These are phyloP conservation scores for Caerostris extrusa DNA, from an alignment of 1,140 invertebrate species.

Conservation along the genomic window DNA sequence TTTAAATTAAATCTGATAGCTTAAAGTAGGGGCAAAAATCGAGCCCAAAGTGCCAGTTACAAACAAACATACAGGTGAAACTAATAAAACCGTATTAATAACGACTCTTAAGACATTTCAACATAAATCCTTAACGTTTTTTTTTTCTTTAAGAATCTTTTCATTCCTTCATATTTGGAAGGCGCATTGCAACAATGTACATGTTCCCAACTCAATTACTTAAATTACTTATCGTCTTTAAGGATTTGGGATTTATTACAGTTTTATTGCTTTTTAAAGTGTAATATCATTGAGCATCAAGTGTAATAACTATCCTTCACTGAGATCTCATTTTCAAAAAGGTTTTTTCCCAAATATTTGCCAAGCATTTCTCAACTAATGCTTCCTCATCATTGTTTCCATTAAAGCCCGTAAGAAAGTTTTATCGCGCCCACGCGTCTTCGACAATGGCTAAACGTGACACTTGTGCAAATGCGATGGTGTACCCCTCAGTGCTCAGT, in stretches of 20 bases:
- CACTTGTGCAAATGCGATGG: neutral
- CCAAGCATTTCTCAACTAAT: neutral
- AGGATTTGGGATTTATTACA: neutral
- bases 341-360: neutral
- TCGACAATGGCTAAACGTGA: slow-evolving; percentile 35
- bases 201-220: too few species aligned
- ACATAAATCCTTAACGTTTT: too few species aligned
- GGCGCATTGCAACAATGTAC: too few species aligned
- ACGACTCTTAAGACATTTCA: too few species aligned
- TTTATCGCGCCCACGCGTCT: neutral
- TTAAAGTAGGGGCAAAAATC: too few species aligned
- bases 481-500: neutral
- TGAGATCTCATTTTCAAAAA: neutral
- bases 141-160: too few species aligned
- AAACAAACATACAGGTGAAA: too few species aligned
- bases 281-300: neutral
- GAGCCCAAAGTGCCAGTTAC: too few species aligned
- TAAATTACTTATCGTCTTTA: too few species aligned
- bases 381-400: slow-evolving; percentile 2
- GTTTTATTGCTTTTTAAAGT: slow-evolving; percentile 2
- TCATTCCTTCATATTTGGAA: too few species aligned
- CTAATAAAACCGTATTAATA: too few species aligned
- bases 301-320: neutral
- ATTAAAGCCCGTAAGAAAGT: slow-evolving; percentile 32
- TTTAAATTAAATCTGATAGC: too few species aligned